Conservation (phyloP, 2,113 vertebrate species). For the Arvicanthis niloticus region DNA sequence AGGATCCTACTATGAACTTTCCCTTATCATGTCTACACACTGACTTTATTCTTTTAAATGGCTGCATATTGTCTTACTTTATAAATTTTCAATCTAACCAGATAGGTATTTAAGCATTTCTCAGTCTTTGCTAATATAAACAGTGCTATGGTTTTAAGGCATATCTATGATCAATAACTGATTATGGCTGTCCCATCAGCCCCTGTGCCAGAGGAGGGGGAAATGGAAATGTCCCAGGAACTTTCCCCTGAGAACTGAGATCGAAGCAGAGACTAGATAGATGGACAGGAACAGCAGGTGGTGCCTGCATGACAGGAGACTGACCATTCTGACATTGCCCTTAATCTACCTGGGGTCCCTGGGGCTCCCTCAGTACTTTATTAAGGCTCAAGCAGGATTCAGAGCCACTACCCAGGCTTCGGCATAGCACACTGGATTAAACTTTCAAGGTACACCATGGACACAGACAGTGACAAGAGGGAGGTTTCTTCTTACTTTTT, state of each 20-base stretch:
- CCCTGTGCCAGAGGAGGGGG: not conserved
- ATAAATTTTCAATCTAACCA: not conserved
- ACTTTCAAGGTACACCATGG: not conserved
- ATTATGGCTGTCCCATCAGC: not conserved
- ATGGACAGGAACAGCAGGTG: not conserved
- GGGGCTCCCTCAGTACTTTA: not conserved
- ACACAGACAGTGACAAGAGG: not conserved
- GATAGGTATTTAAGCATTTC: not conserved
- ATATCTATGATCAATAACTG: not conserved
- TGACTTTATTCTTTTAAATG: not conserved
- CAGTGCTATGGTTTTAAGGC: not conserved
- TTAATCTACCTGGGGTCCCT: not conserved
- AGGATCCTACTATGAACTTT: not conserved
- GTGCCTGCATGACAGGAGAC: not conserved
- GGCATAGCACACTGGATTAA: not conserved
- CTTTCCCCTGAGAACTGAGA: too few species aligned
- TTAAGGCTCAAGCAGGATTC: not conserved
- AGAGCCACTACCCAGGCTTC: not conserved
- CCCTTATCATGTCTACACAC: not conserved
- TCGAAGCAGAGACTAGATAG: not conserved
- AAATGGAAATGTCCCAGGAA: not conserved
- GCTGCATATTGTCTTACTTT: not conserved
- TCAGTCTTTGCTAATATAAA: not conserved
- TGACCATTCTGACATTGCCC: not conserved
- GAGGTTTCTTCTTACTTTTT: not conserved